Evolutionary conservation across 1,140 invertebrate species (phyloP), one percentile per base, ranked within the genome.

Genomic region (Drosophila santomea): DNA sequence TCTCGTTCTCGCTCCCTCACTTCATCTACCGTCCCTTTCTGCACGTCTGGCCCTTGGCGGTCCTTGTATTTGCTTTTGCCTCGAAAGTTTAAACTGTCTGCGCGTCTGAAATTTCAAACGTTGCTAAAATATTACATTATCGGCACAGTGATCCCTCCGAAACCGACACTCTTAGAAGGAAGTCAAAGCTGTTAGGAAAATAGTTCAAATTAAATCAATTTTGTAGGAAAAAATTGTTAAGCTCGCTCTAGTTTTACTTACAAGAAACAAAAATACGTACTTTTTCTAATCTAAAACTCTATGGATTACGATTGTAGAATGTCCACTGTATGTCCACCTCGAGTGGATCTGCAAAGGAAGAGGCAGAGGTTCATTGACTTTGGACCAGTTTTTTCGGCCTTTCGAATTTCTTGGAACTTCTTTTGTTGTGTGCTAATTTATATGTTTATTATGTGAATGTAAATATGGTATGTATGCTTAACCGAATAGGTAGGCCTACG

Each of bases 31-130:
- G 11, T 43, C 41, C 35, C 8, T n/a, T 38, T 41, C 35, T 36
- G 17, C 1, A 47, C 45, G 74, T 85, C 78, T 77, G 72, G 48
- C 62, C 68, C 64, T 81, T 15, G 67, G 60, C 60, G 60, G 44
- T 69, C 59, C 55, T 62, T 56, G 69, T 68, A 72, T 75, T 75
- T 76, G 58, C 78, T 67, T 76, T 67, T 81, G 28, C 23, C 60
- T 81, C 73, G 71, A 67, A 75, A 56, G 76, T 79, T 76, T 71
- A 67, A 75, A 56, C 79, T 36, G 84, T 88, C 84, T 88, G 80
- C 68, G 62, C 84, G 85, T 89, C 84, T 88, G 84, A 89, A 88
- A 88, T 88, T 88, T 88, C 84, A 88, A 84, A 88, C 83, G 86
- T 82, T 72, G 47, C 61, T 10, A 52, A 68, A 64, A 48, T 50